A percentile compares a stretch with the other conserved stretches of the same genome.
phyloP scores from a whole-genome alignment of 2,888 invertebrate genomes.

The Clanis bilineata region DNA sequence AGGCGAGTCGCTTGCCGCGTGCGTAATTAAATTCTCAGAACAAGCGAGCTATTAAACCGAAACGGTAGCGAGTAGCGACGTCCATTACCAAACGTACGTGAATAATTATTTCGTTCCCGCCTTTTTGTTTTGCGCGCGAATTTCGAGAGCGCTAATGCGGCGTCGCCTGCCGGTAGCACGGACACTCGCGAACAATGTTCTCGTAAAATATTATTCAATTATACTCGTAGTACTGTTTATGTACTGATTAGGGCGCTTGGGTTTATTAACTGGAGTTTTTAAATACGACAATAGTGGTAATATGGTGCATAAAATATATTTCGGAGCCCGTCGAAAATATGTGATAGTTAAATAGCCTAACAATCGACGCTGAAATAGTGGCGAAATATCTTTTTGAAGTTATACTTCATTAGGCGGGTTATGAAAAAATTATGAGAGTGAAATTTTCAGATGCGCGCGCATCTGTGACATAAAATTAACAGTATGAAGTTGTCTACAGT shows the following conservation, averaged over 20 bases:
- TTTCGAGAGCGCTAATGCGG: constrained; percentile 76
- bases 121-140: constrained; percentile 74
- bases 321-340: no score
- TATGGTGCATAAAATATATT: no score
- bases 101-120: constrained; percentile 82
- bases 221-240: constrained; percentile 48
- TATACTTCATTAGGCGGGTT: no score
- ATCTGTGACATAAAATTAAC: no score
- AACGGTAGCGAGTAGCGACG: constrained; percentile 79
- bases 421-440: no score
- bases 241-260: constrained; percentile 51
- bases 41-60: constrained; percentile 79
- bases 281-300: background rate
- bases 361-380: no score
- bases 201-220: constrained; percentile 78
- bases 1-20: constrained; percentile 47
- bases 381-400: no score
- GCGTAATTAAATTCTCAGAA: constrained; percentile 81
- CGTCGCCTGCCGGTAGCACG: constrained; percentile 73
- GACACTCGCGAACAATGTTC: constrained; percentile 76
- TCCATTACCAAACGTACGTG: constrained; percentile 80
- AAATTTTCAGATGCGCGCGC: no score
- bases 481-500: no score
- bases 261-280: background rate
- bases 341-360: no score